Percentiles rank a stretch among this genome's conserved stretches.
Conservation (phyloP, 2,113 vertebrate genomes). For the Oryzias melastigma region DNA sequence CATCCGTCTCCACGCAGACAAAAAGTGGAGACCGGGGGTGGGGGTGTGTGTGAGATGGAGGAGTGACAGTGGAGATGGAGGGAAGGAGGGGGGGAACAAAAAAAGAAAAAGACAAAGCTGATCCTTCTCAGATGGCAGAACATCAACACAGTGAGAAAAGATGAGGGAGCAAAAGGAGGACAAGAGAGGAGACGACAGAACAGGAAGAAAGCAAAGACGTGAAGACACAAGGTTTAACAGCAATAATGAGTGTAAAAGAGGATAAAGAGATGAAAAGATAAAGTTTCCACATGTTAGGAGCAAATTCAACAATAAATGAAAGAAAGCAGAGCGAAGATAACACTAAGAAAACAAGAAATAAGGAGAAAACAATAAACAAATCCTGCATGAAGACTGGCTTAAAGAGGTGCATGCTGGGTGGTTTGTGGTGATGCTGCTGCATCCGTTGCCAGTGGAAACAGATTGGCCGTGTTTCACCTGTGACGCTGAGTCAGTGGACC, state of each 20-base stretch:
- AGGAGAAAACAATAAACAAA: background rate
- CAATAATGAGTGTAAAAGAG: too few relatives aligned
- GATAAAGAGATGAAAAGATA: too few relatives aligned
- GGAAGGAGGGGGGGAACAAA: background rate
- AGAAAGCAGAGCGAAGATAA: too few relatives aligned
- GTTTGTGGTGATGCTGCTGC: slow-evolving; percentile 16
- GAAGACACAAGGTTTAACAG: background rate
- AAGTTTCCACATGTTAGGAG: background rate
- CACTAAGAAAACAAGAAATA: too few relatives aligned
- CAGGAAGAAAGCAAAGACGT: background rate
- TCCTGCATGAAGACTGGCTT: too few relatives aligned
- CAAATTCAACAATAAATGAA: background rate
- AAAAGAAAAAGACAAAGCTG: slow-evolving; percentile 41
- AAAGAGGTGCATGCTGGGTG: slow-evolving; percentile 16
- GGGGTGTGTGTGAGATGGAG: slow-evolving; percentile 9
- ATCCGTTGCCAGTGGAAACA: slow-evolving; percentile 17
- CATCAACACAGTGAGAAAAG: slow-evolving; percentile 3
- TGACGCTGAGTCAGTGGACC: slow-evolving; percentile 23
- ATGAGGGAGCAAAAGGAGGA: background rate
- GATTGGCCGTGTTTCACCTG: slow-evolving; percentile 34
- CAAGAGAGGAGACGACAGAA: background rate
- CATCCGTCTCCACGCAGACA: slow-evolving; percentile 53
- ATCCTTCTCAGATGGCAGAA: slow-evolving; percentile 42
- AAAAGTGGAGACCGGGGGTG: slow-evolving; percentile 37
- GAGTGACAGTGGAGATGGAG: slow-evolving; percentile 8